Base-by-base conservation (phyloP, 2,888 invertebrate species). In the Autographa gamma region DNA sequence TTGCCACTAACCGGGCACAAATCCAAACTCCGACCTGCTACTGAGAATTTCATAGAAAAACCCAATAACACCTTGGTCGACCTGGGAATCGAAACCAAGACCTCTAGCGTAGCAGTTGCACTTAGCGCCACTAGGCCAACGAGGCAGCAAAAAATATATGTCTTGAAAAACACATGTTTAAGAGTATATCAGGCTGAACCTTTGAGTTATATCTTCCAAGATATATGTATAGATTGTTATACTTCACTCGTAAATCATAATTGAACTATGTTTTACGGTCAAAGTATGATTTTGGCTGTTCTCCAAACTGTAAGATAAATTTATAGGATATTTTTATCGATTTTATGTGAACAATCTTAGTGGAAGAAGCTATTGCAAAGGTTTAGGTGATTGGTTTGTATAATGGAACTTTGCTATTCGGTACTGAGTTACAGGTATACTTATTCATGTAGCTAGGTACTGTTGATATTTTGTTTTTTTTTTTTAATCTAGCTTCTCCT, bases 291-390 rank as follows among this genome's bases (percentile, higher is more conserved):
- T 58, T 70, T 81, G 81, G 81, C 83, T 13, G 6, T 9, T 52
- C 14, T 75, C 78, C 81, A 81, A 73, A 73, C 66, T 63, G 63
- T 14, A 2, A 25, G 38, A 52, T 61, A 66, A 63, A 65, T 77
- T 82, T 77, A 80, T 67, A 32, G 63, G 54, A 66, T 69, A 82
- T 82, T 81, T 74, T 81, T 82, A 73, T 78, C 66, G 63, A 67
- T 73, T 74, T 77, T 74, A 73, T 82, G 72, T 34, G 32, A 52
- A 60, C 54, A 71, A 68, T 73, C 63, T 66, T 14, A 6, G 25
- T 25, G 11, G 69, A 69, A 76, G 59, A 60, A 32, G 25, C 25
- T 58, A 43, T 54, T 31, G 56, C 38, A 56, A 66, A 68, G 54
- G 32, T 63, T 19, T n/a, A 18, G n/a, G 25, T 16, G 16, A 56